Conservation (phyloP, 2,888 invertebrate species). For the Cerastoderma edule region DNA sequence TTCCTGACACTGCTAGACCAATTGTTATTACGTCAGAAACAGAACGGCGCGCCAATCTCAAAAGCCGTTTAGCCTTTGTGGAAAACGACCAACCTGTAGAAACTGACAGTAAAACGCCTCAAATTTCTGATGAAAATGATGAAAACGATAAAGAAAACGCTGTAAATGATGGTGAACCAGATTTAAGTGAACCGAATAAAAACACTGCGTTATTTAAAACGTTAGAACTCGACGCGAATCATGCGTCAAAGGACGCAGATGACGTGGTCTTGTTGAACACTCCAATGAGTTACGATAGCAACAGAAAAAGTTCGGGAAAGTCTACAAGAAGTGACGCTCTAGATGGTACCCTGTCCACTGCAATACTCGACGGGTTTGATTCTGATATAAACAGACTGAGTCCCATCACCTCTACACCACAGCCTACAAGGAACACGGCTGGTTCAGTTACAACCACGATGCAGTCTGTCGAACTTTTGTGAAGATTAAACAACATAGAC, state of each 20-base stretch:
- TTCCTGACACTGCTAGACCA: conserved; percentile 41
- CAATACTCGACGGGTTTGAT: conserved; percentile 2
- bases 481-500: too few relatives aligned
- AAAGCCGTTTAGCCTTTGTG: conserved; percentile 30
- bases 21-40: conserved; percentile 40
- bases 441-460: neutral
- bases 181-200: neutral
- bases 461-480: conserved; percentile 12
- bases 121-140: too few relatives aligned
- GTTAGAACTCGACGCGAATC: conserved; percentile 23
- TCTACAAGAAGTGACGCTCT: conserved; percentile 1
- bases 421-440: neutral
- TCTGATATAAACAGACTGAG: neutral
- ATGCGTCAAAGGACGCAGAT: conserved; percentile 37
- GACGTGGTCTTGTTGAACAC: conserved; percentile 36
- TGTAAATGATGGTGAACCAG: neutral
- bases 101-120: neutral
- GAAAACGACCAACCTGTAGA: neutral
- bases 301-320: neutral
- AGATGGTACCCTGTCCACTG: neutral
- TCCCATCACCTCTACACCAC: conserved; percentile 25
- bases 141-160: neutral
- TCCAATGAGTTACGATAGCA: conserved; percentile 25
- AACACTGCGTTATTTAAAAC: conserved; percentile 27
- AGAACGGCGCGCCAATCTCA: conserved; percentile 33